phyloP scores from a whole-genome alignment of 2,113 vertebrate genomes.

The Phyllopteryx taeniolatus region DNA sequence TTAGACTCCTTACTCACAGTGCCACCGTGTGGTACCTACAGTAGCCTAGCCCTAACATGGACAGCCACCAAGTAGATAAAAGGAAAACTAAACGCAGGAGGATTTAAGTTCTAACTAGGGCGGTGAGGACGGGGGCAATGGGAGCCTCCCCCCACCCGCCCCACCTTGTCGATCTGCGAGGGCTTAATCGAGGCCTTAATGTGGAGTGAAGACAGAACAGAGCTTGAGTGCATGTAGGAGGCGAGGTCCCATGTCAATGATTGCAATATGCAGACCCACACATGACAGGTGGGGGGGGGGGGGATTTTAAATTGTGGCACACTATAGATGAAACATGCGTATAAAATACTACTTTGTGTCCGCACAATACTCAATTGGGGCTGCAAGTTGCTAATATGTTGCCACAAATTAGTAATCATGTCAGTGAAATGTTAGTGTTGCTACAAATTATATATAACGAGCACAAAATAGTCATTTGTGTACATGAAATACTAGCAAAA shows the following conservation, averaged over 20 bases:
- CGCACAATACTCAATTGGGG: no score
- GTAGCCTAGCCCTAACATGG: conserved; percentile 65
- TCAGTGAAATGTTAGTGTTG: no score
- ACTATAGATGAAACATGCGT: not conserved
- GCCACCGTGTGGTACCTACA: conserved; percentile 75
- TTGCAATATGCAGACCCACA: conserved; percentile 17
- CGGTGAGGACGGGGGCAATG: conserved; percentile 33
- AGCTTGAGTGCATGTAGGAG: conserved; percentile 37
- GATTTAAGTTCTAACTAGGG: conserved; percentile 42
- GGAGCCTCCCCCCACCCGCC: conserved; percentile 9
- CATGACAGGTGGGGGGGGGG: not conserved
- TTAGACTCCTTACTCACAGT: conserved; percentile 62
- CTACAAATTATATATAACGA: no score
- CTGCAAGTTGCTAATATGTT: no score
- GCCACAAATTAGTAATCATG: no score
- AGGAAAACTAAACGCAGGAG: conserved; percentile 40
- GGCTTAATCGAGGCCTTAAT: conserved; percentile 68
- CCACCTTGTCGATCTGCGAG: conserved; percentile 37
- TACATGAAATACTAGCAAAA: not conserved
- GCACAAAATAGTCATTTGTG: not conserved
- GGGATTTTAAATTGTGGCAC: not conserved
- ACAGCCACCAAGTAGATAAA: conserved; percentile 47
- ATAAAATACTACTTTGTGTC: not conserved
- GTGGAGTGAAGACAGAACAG: conserved; percentile 41
- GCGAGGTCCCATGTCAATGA: conserved; percentile 33